Evolutionary conservation across 1,140 invertebrate genomes (phyloP).

Genomic region (Aphis craccivora): DNA sequence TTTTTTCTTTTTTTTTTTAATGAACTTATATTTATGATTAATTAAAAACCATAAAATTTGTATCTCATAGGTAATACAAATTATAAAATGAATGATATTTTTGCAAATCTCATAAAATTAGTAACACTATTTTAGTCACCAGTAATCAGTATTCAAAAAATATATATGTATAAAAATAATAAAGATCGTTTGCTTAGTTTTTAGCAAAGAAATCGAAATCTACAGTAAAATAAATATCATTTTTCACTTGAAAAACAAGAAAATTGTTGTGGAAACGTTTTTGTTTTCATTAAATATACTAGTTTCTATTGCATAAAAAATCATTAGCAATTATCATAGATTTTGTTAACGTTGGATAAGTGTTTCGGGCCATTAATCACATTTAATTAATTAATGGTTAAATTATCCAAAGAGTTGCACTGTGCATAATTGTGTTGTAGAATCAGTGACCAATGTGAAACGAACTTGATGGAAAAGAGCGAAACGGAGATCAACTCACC

Average conservation of each 20-base stretch:
- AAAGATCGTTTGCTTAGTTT: background rate
- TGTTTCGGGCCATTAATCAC: constrained; percentile 33
- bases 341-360: background rate
- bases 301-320: constrained; percentile 29
- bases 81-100: too few relatives aligned
- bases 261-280: background rate
- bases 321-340: background rate
- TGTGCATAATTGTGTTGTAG: background rate
- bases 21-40: too few relatives aligned
- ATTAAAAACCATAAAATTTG: too few relatives aligned
- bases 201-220: background rate
- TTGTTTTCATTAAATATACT: background rate
- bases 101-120: too few relatives aligned
- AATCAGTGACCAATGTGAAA: constrained; percentile 33
- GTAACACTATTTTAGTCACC: background rate
- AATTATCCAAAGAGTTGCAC: background rate
- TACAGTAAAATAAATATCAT: background rate
- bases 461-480: background rate
- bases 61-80: too few relatives aligned
- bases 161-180: background rate
- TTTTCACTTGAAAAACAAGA: background rate
- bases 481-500: background rate
- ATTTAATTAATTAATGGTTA: constrained; percentile 37
- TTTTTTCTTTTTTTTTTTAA: too few relatives aligned
- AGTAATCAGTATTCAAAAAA: background rate